Percentiles rank a stretch among this genome's conserved stretches.
Evolutionary conservation across 2,113 vertebrate genomes (phyloP).

Genomic region (Myodes glareolus): DNA sequence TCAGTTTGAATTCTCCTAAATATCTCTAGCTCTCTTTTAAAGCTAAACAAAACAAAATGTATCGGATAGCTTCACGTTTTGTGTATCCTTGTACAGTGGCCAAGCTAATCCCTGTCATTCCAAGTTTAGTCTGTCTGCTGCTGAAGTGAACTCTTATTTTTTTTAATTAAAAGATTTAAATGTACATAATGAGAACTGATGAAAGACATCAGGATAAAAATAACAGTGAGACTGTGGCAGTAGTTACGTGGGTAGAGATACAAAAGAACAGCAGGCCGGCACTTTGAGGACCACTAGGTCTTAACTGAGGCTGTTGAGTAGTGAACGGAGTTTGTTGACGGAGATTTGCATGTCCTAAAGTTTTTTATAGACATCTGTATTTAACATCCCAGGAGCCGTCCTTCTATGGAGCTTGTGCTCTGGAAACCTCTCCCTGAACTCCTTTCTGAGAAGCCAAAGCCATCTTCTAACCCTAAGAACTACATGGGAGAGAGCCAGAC

Average conservation of each 20-base stretch:
- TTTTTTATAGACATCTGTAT: conserved; percentile 43
- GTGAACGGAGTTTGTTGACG: conserved; percentile 26
- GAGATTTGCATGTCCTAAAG: conserved; percentile 4
- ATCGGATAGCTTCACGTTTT: background rate
- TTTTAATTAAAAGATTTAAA: background rate
- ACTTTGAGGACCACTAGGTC: background rate
- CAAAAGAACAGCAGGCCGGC: background rate
- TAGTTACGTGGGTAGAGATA: background rate
- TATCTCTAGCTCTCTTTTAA: background rate
- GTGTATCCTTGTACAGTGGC: background rate
- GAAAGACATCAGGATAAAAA: background rate
- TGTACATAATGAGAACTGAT: background rate
- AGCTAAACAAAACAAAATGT: background rate
- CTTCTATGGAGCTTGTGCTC: conserved; percentile 89
- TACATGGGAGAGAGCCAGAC: conserved; percentile 80
- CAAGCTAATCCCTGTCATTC: background rate
- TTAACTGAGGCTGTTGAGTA: background rate
- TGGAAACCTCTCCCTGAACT: conserved; percentile 89
- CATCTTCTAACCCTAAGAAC: conserved; percentile 80
- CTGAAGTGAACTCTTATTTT: background rate
- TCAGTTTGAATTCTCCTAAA: background rate
- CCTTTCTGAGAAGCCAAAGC: conserved; percentile 86
- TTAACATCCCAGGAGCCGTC: conserved; percentile 86
- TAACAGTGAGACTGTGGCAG: background rate
- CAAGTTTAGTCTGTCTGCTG: background rate